Percentiles rank a stretch among this genome's conserved stretches.
Conservation (phyloP, 1,140 invertebrate genomes). For the Mylabris phalerata region DNA sequence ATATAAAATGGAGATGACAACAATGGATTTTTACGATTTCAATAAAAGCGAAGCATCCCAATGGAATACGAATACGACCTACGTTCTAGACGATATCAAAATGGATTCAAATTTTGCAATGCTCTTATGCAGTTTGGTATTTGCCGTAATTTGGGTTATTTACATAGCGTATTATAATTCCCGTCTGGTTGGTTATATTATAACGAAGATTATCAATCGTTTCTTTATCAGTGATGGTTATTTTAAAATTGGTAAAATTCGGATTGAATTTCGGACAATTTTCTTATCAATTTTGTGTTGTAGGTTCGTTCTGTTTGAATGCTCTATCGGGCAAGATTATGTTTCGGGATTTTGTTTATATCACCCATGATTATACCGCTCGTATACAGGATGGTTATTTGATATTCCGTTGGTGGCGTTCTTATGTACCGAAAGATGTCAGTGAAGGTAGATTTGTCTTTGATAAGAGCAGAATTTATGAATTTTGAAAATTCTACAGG, state of each 20-base stretch:
- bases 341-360: conserved; percentile 93
- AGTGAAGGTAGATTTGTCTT: conserved; percentile 53
- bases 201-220: conserved; percentile 83
- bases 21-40: too few relatives aligned
- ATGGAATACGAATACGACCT: conserved; percentile 27
- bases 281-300: conserved; percentile 28
- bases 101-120: conserved; percentile 76
- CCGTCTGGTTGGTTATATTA: conserved; percentile 78
- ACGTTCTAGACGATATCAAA: conserved; percentile 61
- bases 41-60: conserved; percentile 15
- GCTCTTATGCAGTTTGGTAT: conserved; percentile 72
- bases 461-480: too few relatives aligned
- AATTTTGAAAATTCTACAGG: too few relatives aligned
- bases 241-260: conserved; percentile 78
- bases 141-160: conserved; percentile 80
- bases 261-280: conserved; percentile 11
- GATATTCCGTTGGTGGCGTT: conserved; percentile 95
- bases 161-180: conserved; percentile 96
- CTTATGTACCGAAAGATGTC: conserved; percentile 90
- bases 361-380: conserved; percentile 90
- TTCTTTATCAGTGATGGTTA: conserved; percentile 80
- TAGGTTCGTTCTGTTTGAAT: conserved; percentile 90
- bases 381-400: conserved; percentile 95
- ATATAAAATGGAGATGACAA: too few relatives aligned
- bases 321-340: conserved; percentile 96